phyloP scores from a whole-genome alignment of 1,140 invertebrate genomes.

The Anastrepha obliqua region DNA sequence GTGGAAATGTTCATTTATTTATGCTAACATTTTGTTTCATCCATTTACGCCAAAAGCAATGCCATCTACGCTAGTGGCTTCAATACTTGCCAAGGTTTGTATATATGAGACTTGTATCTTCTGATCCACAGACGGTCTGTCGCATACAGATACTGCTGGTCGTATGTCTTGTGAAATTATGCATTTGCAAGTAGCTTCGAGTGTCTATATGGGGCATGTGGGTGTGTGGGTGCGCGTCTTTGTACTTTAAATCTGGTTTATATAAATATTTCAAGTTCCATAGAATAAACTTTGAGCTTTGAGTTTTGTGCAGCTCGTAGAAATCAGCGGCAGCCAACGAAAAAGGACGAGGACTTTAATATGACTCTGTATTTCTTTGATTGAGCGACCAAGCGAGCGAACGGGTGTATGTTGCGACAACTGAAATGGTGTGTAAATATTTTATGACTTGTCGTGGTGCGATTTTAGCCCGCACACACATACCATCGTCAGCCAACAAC shows the following conservation, averaged over 20 bases:
- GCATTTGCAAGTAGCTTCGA: background rate
- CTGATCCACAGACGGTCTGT: background rate
- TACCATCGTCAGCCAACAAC: background rate
- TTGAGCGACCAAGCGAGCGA: background rate
- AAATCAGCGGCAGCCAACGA: background rate
- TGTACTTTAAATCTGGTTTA: conserved; percentile 28
- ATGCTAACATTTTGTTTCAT: conserved; percentile 54
- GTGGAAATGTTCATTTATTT: conserved; percentile 51
- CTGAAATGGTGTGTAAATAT: conserved; percentile 46
- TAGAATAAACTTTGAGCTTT: background rate
- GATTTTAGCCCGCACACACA: conserved; percentile 16
- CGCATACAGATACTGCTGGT: background rate
- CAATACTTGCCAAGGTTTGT: background rate
- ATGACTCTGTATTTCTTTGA: background rate
- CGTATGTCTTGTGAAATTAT: conserved; percentile 38
- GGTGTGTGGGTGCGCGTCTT: background rate
- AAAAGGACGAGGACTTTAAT: conserved; percentile 9
- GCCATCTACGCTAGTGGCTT: background rate
- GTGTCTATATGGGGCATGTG: background rate
- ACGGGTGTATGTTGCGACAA: background rate
- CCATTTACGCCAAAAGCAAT: background rate
- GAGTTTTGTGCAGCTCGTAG: background rate
- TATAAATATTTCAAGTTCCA: conserved; percentile 11
- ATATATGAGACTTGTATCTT: background rate
- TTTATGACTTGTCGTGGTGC: conserved; percentile 47